These are phyloP conservation scores for Micrastur ruficollis DNA, from an alignment of 2,797 vertebrate species.

Conservation along the genomic window DNA sequence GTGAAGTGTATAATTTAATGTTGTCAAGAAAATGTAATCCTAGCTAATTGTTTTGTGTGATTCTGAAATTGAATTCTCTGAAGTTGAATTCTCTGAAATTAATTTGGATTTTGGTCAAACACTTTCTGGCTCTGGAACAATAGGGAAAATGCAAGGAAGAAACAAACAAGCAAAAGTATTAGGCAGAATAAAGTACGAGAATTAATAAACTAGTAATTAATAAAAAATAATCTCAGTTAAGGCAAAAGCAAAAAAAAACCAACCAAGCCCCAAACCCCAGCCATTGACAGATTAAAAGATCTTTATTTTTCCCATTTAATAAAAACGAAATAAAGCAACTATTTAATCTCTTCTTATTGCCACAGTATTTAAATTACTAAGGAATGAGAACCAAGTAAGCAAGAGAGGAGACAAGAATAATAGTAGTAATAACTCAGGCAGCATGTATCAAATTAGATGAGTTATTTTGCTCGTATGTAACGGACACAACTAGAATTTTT, in stretches of 20 bases:
- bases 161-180: neutral
- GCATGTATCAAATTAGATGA: neutral
- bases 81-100: neutral
- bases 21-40: neutral
- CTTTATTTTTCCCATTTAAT: neutral
- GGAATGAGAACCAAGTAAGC: neutral
- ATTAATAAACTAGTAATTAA: neutral
- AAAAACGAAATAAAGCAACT: neutral
- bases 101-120: neutral
- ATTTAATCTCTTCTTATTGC: neutral
- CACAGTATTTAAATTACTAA: neutral
- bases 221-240: neutral
- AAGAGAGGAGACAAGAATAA: neutral
- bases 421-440: neutral
- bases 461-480: neutral
- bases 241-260: neutral
- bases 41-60: neutral
- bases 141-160: neutral
- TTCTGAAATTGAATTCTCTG: neutral
- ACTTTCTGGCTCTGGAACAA: neutral
- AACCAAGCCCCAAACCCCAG: neutral
- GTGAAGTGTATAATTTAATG: neutral
- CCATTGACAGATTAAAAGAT: neutral
- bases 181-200: neutral
- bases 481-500: neutral